Evolutionary conservation across 53 echinoderm and acorn worm species (phyloP).

Genomic region (Holothuria leucospilota): DNA sequence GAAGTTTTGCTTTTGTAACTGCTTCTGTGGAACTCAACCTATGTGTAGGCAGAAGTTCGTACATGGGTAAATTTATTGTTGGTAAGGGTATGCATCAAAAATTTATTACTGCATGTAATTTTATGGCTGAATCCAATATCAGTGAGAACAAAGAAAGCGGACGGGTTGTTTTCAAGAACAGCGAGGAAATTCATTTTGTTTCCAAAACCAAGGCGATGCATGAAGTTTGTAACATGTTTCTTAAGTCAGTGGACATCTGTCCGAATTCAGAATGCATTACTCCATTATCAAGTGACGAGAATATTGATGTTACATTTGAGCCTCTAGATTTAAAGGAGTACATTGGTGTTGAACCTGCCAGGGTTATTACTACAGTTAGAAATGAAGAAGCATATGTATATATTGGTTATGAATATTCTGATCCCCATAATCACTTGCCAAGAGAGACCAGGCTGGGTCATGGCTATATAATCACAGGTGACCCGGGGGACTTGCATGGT

Average conservation of each 20-base stretch:
- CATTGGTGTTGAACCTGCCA: background rate
- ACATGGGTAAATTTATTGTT: background rate
- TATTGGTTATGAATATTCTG: background rate
- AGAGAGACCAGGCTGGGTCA: no score
- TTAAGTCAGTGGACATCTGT: background rate
- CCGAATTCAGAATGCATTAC: background rate
- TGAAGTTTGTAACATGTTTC: no score
- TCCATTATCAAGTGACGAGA: no score
- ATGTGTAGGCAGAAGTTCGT: no score
- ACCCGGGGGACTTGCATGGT: no score
- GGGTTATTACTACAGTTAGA: slow-evolving; percentile 8
- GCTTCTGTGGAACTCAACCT: no score
- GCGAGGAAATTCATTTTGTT: no score
- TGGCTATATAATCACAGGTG: slow-evolving; percentile 47
- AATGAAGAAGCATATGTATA: background rate
- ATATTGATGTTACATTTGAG: background rate
- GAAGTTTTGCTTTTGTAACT: no score
- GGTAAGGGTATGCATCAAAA: background rate
- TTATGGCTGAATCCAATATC: background rate
- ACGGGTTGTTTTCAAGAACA: background rate
- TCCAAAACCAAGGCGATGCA: no score
- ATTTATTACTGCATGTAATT: background rate
- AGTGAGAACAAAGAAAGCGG: background rate
- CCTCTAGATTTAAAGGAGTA: background rate
- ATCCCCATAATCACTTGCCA: background rate